A percentile compares a stretch with the other conserved stretches of the same genome.
Conservation (phyloP, 2,797 vertebrate genomes). For the Podarcis siculus region DNA sequence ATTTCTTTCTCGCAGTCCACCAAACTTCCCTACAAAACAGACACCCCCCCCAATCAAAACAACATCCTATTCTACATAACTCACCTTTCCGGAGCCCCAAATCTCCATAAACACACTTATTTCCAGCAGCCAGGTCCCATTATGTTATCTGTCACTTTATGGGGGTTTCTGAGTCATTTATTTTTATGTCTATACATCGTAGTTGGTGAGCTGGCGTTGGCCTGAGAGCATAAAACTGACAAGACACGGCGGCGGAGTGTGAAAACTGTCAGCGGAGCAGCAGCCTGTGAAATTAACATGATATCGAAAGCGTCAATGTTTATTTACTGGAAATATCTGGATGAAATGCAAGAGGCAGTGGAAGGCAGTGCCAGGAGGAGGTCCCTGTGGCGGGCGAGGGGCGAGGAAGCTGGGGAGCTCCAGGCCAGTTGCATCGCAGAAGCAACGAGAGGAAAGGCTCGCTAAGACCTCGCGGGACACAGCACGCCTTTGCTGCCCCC, state of each 20-base stretch:
- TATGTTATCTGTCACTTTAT: slow-evolving; percentile 66
- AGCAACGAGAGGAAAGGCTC: neutral
- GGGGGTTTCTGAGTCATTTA: slow-evolving; percentile 74
- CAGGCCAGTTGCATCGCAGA: no score
- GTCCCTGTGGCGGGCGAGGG: neutral
- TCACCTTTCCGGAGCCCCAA: slow-evolving; percentile 52
- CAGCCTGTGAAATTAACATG: slow-evolving; percentile 85
- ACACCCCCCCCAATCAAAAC: rapidly evolving
- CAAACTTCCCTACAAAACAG: neutral
- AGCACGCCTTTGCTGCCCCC: neutral
- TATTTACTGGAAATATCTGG: slow-evolving; percentile 76
- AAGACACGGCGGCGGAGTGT: slow-evolving; percentile 73
- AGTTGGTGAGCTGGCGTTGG: slow-evolving; percentile 61
- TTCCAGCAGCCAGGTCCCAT: slow-evolving; percentile 63
- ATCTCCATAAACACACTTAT: slow-evolving; percentile 71
- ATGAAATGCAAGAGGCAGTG: neutral
- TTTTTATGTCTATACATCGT: slow-evolving; percentile 72
- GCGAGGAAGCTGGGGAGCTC: no score
- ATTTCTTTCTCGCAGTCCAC: neutral
- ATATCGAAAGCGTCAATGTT: slow-evolving; percentile 75
- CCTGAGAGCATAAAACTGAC: slow-evolving; percentile 77
- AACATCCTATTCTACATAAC: rapidly evolving
- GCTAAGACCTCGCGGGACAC: no score
- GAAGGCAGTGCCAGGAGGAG: slow-evolving; percentile 17
- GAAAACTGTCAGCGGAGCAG: slow-evolving; percentile 81